These are phyloP conservation scores for Ormia ochracea DNA, from an alignment of 2,888 invertebrate species.

Conservation along the genomic window DNA sequence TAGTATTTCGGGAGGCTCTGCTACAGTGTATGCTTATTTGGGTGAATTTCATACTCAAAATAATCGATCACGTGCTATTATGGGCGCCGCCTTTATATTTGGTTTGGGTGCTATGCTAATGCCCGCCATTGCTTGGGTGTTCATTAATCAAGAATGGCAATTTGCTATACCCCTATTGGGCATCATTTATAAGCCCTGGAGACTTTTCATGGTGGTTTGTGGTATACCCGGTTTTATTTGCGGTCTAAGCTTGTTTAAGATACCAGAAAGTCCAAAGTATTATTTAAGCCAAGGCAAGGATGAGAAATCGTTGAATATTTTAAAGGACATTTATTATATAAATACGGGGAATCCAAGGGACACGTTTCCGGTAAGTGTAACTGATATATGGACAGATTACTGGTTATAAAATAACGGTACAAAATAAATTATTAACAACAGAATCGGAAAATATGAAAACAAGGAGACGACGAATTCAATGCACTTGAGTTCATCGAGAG, in stretches of 20 bases:
- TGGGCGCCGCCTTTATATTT: conserved; percentile 73
- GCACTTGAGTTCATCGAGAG: no score
- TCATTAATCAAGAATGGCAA: conserved; percentile 72
- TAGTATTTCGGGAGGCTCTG: conserved; percentile 77
- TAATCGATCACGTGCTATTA: conserved; percentile 76
- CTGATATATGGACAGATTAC: background rate
- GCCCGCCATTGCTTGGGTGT: conserved; percentile 73
- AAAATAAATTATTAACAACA: no score
- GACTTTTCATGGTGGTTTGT: conserved; percentile 72
- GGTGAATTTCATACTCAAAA: conserved; percentile 78
- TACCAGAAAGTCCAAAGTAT: conserved; percentile 75
- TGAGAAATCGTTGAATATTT: conserved; percentile 67
- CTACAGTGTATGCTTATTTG: conserved; percentile 78
- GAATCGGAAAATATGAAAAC: no score
- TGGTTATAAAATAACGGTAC: no score
- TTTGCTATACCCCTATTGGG: conserved; percentile 68
- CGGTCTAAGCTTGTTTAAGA: conserved; percentile 68
- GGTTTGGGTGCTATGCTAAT: conserved; percentile 72
- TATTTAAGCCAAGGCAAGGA: conserved; percentile 68
- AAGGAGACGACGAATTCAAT: no score
- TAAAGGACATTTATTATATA: conserved; percentile 67
- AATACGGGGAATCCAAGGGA: conserved; percentile 68
- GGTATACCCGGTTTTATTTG: conserved; percentile 72
- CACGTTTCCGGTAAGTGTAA: conserved; percentile 65
- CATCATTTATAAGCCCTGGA: conserved; percentile 73